Conservation (phyloP, 2,113 vertebrate species). For the Lonchura striata region DNA sequence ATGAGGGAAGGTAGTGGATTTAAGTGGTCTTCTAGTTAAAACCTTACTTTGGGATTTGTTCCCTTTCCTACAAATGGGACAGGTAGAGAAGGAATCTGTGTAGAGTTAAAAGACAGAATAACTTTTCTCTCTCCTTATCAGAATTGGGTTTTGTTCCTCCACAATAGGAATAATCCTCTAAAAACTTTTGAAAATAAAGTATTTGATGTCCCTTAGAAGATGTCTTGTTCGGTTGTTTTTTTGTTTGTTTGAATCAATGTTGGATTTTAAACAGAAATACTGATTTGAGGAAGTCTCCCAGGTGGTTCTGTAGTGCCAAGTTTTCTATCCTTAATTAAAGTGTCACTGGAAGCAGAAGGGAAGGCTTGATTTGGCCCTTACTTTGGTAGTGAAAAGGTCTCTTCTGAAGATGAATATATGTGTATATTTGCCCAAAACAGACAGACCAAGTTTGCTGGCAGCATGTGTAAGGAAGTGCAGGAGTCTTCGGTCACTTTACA, state of each 20-base stretch:
- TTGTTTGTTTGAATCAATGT: background rate
- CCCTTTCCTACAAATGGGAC: background rate
- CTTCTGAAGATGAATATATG: background rate
- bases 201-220: background rate
- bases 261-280: background rate
- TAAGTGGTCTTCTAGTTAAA: background rate
- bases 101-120: background rate
- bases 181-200: background rate
- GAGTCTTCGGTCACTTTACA: constrained; percentile 47
- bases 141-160: background rate
- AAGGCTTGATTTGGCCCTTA: background rate
- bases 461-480: background rate
- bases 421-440: background rate
- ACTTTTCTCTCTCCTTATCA: background rate
- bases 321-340: background rate
- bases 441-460: constrained; percentile 12
- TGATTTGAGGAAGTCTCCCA: background rate
- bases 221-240: background rate
- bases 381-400: background rate
- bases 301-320: background rate
- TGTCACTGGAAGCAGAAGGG: background rate
- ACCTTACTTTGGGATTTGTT: background rate
- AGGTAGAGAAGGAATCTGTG: background rate
- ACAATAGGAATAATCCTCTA: background rate
- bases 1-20: background rate